Conservation (phyloP, 2,113 vertebrate genomes). For the Jacana jacana region DNA sequence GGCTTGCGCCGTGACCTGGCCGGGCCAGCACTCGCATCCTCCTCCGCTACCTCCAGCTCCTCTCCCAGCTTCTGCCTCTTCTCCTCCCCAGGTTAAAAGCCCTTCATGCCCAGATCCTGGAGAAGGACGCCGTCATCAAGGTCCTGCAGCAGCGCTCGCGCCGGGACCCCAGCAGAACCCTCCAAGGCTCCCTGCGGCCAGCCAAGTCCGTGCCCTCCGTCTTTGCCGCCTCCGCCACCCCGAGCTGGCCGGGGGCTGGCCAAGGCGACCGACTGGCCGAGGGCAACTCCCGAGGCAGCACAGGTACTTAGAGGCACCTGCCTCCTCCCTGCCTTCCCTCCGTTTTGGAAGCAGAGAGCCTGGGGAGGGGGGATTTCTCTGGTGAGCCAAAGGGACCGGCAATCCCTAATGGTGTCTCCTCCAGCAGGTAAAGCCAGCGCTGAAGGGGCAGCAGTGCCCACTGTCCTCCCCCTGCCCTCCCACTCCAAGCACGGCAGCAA, state of each 20-base stretch:
- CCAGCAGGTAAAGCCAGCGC: slow-evolving; percentile 73
- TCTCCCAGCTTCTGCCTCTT: not conserved
- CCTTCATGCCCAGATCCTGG: slow-evolving; percentile 92
- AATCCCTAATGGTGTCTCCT: not conserved
- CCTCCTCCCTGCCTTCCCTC: accelerated
- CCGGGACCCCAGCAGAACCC: slow-evolving; percentile 81
- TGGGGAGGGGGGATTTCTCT: not conserved
- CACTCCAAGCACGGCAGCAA: slow-evolving; percentile 75
- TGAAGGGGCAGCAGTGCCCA: slow-evolving; percentile 62
- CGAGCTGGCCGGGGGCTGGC: slow-evolving; percentile 49
- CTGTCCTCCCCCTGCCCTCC: not conserved
- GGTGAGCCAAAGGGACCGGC: accelerated
- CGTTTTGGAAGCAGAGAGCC: not conserved
- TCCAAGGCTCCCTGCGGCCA: slow-evolving; percentile 80
- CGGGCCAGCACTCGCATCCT: too few species aligned
- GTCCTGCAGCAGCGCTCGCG: slow-evolving; percentile 92
- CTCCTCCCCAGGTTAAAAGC: slow-evolving; percentile 81
- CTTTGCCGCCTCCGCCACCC: slow-evolving; percentile 14
- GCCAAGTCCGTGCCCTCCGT: slow-evolving; percentile 92
- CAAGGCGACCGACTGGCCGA: not conserved
- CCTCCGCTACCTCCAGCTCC: not conserved
- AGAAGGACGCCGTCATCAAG: slow-evolving; percentile 94
- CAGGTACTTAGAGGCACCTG: slow-evolving; percentile 54
- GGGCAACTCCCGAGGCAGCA: not conserved
- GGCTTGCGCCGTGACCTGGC: too few species aligned